A percentile compares a stretch with the other conserved stretches of the same genome.
phyloP scores from a whole-genome alignment of 2,113 vertebrate genomes.

The Pollachius pollachius region DNA sequence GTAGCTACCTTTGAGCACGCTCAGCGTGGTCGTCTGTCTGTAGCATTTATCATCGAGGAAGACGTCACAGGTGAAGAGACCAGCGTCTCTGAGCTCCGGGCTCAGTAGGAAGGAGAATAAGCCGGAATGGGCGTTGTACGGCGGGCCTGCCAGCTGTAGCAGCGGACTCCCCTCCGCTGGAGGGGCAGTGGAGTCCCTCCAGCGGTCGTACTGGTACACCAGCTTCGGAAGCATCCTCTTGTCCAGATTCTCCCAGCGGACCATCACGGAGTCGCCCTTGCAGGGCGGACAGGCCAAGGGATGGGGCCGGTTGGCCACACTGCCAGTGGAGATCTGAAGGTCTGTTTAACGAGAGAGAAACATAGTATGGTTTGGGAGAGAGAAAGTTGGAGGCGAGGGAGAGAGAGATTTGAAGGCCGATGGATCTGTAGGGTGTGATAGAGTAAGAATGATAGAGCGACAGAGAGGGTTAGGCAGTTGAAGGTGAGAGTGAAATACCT shows the following conservation, averaged over 20 bases:
- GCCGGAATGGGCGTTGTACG: constrained; percentile 38
- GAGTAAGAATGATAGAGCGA: not conserved
- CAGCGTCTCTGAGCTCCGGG: constrained; percentile 50
- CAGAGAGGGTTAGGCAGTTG: not conserved
- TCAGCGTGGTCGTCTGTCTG: constrained; percentile 55
- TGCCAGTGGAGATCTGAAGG: constrained; percentile 24
- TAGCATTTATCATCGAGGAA: constrained; percentile 44
- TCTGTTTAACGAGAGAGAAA: constrained; percentile 29
- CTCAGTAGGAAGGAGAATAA: constrained; percentile 62
- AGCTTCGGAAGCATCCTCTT: not conserved
- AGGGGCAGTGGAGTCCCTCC: constrained; percentile 44
- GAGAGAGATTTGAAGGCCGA: not conserved
- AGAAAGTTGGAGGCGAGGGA: not conserved
- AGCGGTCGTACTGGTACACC: constrained; percentile 59
- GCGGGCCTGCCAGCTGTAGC: constrained; percentile 41
- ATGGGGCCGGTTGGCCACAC: constrained; percentile 27
- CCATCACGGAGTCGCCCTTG: constrained; percentile 60
- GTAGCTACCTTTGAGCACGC: constrained; percentile 67
- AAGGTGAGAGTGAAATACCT: not conserved
- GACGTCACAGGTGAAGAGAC: constrained; percentile 67
- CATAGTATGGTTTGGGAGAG: no score
- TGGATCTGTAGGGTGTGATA: no score
- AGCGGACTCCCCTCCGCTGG: not conserved
- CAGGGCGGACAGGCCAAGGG: constrained; percentile 46
- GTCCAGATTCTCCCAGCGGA: constrained; percentile 57